Evolutionary conservation across 2,888 invertebrate genomes (phyloP).

Genomic region (Physocephala rufipes): DNA sequence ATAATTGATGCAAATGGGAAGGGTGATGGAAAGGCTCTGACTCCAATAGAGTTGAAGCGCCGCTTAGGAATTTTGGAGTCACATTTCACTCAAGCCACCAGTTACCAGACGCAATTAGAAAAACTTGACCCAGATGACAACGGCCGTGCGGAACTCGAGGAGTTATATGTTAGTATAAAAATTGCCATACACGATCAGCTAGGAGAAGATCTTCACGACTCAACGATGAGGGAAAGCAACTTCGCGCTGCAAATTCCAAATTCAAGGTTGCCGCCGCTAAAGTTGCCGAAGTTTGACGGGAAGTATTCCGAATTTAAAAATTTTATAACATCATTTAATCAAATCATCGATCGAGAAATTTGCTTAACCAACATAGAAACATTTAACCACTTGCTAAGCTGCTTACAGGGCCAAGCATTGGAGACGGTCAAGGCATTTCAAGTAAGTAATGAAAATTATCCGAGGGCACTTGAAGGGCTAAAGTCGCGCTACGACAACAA

Average conservation of each 20-base stretch:
- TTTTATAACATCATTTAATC: constrained; percentile 26
- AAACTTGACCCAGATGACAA: too few relatives aligned
- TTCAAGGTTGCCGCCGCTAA: too few relatives aligned
- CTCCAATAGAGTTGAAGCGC: constrained; percentile 5
- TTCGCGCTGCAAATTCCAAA: too few relatives aligned
- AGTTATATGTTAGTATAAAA: too few relatives aligned
- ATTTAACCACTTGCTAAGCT: constrained; percentile 2
- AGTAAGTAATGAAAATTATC: constrained; percentile 27
- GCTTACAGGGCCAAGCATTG: constrained; percentile 11
- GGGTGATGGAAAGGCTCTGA: constrained; percentile 29
- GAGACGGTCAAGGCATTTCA: constrained; percentile 22
- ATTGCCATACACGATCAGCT: too few relatives aligned
- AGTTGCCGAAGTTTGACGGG: constrained; percentile 10
- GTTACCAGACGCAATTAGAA: too few relatives aligned
- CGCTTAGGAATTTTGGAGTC: too few relatives aligned
- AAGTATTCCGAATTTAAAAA: constrained; percentile 27
- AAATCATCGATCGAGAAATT: constrained; percentile 26
- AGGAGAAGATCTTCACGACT: too few relatives aligned
- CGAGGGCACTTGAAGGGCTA: constrained; percentile 24
- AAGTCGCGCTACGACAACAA: neutral
- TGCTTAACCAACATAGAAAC: constrained; percentile 23
- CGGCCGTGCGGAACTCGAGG: too few relatives aligned
- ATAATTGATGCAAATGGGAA: too few relatives aligned
- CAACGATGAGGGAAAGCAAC: too few relatives aligned
- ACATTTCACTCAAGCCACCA: too few relatives aligned